Conservation (phyloP, 2,888 invertebrate genomes). For the Eurytoma californica region DNA sequence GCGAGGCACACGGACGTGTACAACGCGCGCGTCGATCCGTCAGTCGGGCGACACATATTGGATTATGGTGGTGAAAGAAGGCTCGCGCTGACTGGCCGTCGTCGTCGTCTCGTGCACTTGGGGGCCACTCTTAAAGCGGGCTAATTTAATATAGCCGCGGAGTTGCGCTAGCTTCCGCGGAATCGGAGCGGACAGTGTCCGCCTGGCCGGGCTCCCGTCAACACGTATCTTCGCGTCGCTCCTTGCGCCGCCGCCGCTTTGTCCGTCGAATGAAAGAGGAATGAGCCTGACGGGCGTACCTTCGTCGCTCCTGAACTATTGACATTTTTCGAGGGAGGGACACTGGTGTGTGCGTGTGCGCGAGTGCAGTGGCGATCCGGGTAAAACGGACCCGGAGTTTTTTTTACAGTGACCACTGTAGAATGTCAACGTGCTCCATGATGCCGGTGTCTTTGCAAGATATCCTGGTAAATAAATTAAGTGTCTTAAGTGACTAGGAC, state of each 20-base stretch:
- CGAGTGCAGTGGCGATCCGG: not conserved
- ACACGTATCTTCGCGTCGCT: slow-evolving; percentile 54
- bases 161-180: slow-evolving; percentile 60
- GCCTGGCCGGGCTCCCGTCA: slow-evolving; percentile 69
- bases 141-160: slow-evolving; percentile 72
- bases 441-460: slow-evolving; percentile 74
- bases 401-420: slow-evolving; percentile 29
- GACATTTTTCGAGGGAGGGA: not conserved
- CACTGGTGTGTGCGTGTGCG: not conserved
- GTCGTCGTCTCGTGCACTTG: slow-evolving; percentile 19
- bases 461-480: slow-evolving; percentile 70
- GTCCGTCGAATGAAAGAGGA: not conserved
- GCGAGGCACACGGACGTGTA: no score
- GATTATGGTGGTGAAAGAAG: slow-evolving; percentile 63
- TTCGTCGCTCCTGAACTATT: not conserved
- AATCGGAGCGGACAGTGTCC: slow-evolving; percentile 70
- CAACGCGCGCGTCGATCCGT: not conserved
- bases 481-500: no score
- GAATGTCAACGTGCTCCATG: slow-evolving; percentile 73
- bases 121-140: slow-evolving; percentile 51
- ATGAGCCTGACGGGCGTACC: no score
- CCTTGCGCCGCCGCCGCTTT: slow-evolving; percentile 5
- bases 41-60: slow-evolving; percentile 58
- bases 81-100: slow-evolving; percentile 43
- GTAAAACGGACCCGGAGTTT: not conserved